Evolutionary conservation across 2,113 vertebrate genomes (phyloP), one percentile per base, ranked within the genome.

Genomic region (Mystacornis crossleyi): DNA sequence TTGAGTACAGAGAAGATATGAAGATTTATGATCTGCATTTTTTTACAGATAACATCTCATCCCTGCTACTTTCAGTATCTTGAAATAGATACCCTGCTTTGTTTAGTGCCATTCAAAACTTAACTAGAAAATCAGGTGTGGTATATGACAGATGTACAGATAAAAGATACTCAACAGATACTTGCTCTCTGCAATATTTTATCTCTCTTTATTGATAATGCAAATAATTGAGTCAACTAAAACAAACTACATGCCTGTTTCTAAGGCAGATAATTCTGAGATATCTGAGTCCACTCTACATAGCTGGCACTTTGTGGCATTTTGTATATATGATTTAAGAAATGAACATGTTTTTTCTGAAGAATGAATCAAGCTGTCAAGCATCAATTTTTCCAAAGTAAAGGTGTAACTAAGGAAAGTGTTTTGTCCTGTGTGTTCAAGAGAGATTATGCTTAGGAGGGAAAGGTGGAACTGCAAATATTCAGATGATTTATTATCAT

Each of bases 401-500:
- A 17, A 74, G 4, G 17, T 62, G 19, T 95, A 66, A 48, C 13
- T 79, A 64, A 42, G 20, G 23, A 65, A 80, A 82, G 1, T 54
- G 50, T 78, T 48, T 78, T 4, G 10, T 24, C 12, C 10, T 90
- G 8, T 33, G 14, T 78, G 10, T 70, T 66, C 6, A 43, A 55
- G 43, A 70, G 25, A 57, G n/a, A 13, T 77, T 64, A 47, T 61
- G 67, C 38, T 78, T 51, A 26, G 14, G 5, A 36, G 4, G 40
- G 19, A 36, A 82, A 75, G 34, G 36, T 54, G 66, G 69, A 93
- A 95, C 94, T 81, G 58, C 47, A 94, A 96, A 88, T 70, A 80
- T 89, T 93, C 77, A 75, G 34, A 73, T 51, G 81, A 93, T 86
- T 95, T 95, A 84, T 79, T 87, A 74, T 93, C 19, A 93, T 74